Evolutionary conservation across 2,113 vertebrate genomes (phyloP), one percentile per base, ranked within the genome.

Genomic region (Poecilia latipinna): DNA sequence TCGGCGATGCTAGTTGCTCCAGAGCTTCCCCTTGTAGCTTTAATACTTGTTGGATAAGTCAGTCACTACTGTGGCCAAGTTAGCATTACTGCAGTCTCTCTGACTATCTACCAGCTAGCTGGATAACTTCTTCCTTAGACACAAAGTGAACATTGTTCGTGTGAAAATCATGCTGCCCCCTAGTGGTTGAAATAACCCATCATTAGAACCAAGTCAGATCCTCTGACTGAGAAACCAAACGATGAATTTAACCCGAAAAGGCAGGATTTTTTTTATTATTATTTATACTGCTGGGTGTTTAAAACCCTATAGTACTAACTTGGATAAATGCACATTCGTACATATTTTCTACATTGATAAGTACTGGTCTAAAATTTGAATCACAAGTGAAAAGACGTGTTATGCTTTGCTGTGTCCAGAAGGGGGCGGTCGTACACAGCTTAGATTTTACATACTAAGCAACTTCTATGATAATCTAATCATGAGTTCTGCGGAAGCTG

Each of bases 11-110:
- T 62, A 51, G 6, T 8, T 60, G 48, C n/a, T 17, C n/a, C 28
- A 44, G 15, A 72, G 42, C 10, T 12, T 15, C 66, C 11, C n/a
- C 65, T 29, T n/a, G 17, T n/a, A 37, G 65, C 31, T 67, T 60
- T 35, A 4, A 31, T 26, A 57, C 22, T 79, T 88, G 77, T 74
- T 26, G 12, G 61, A 61, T 24, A 82, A 81, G 83, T 82, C 83
- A 31, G 74, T 60, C 68, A 82, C 84, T 77, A 82, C 66, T 57
- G n/a, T 37, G 1, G 13, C 39, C 28, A 84, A 89, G 61, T 86
- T 83, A 83, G 66, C 80, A 68, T 74, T 57, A 39, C 74, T 86
- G 48, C 65, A 54, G 67, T 2, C 61, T 32, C 57, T 57, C 33
- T 83, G 70, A 74, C 80, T n/a, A 7, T 7, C 51, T 57, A 10